These are phyloP conservation scores for Fringilla coelebs DNA, from an alignment of 2,797 vertebrate species.

Conservation along the genomic window DNA sequence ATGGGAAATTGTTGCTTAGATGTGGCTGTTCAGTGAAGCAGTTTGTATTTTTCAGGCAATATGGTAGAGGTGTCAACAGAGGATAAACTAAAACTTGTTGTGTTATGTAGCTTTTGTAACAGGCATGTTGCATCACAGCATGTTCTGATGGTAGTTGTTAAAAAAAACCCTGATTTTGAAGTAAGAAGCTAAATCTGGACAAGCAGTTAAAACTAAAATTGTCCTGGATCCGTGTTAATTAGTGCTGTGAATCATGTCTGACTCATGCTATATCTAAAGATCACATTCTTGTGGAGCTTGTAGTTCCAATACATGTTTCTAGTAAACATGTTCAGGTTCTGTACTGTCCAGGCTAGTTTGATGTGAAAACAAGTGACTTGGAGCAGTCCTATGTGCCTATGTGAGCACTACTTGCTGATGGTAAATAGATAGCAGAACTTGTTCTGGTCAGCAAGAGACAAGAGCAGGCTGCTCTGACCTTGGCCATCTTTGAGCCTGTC, in stretches of 20 bases:
- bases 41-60: not conserved
- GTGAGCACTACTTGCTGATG: constrained; percentile 21
- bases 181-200: not conserved
- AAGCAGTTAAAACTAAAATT: not conserved
- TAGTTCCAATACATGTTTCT: not conserved
- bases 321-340: constrained; percentile 22
- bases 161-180: not conserved
- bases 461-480: constrained; percentile 37
- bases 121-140: not conserved
- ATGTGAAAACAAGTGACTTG: constrained; percentile 3
- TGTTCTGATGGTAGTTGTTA: not conserved
- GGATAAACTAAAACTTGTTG: not conserved
- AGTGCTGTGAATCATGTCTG: not conserved
- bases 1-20: not conserved
- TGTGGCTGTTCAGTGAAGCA: not conserved
- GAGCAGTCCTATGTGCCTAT: not conserved
- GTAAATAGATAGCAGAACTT: constrained; percentile 10
- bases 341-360: constrained; percentile 7
- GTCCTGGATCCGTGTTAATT: not conserved
- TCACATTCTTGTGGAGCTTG: not conserved
- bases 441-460: constrained; percentile 19
- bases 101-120: not conserved
- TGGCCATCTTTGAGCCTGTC: not conserved
- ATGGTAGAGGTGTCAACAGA: not conserved
- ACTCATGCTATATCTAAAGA: not conserved